Conservation (phyloP, 2,797 vertebrate genomes). For the Leptatherina wallacei region DNA sequence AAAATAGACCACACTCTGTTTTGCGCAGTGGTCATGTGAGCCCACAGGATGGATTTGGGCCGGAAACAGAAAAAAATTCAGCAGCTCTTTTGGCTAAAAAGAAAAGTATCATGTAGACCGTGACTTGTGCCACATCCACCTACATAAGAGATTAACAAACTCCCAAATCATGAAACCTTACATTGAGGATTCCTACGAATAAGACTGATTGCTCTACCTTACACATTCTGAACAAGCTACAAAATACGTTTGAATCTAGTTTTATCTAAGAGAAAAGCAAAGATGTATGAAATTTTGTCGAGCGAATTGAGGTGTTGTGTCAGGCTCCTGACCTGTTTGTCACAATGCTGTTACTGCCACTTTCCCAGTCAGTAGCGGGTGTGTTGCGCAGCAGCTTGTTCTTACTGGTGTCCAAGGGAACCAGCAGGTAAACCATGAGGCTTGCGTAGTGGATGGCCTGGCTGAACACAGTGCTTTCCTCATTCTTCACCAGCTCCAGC, state of each 20-base stretch:
- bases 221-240: conserved; percentile 20
- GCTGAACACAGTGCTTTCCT: conserved; percentile 98
- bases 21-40: conserved; percentile 37
- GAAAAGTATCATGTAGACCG: conserved; percentile 60
- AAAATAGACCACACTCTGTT: conserved; percentile 45
- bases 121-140: conserved; percentile 61
- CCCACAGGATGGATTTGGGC: conserved; percentile 61
- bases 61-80: conserved; percentile 48
- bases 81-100: conserved; percentile 56
- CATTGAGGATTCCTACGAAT: conserved; percentile 41
- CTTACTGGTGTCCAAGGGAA: conserved; percentile 95
- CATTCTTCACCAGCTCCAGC: conserved; percentile 93
- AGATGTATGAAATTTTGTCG: background rate
- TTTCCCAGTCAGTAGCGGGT: conserved; percentile 94
- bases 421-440: conserved; percentile 97
- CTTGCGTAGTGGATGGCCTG: conserved; percentile 99
- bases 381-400: conserved; percentile 91
- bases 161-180: conserved; percentile 62
- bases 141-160: conserved; percentile 49
- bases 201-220: conserved; percentile 58
- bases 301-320: background rate
- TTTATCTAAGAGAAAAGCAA: conserved; percentile 5
- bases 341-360: conserved; percentile 97
- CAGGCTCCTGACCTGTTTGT: conserved; percentile 89
- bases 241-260: conserved; percentile 9